These are phyloP conservation scores for Poicephalus gulielmi DNA, from an alignment of 2,113 vertebrate genomes.

Conservation along the genomic window DNA sequence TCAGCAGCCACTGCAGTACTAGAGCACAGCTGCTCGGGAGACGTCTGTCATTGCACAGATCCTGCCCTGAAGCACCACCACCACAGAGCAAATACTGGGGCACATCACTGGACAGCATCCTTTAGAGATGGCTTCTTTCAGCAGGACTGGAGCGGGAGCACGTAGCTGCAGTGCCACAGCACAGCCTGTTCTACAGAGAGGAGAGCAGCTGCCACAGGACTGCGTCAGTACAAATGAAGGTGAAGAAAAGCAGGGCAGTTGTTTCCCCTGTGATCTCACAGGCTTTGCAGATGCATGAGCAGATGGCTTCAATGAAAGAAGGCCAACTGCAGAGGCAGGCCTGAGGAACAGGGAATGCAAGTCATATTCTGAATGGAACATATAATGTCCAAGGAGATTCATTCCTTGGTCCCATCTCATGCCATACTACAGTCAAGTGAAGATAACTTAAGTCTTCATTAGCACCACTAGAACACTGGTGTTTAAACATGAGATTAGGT, in stretches of 20 bases:
- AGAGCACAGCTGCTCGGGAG: neutral
- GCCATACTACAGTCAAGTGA: neutral
- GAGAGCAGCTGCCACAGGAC: slow-evolving; percentile 44
- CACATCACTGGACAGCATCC: neutral
- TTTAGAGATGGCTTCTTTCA: neutral
- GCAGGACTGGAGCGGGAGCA: neutral
- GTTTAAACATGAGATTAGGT: neutral
- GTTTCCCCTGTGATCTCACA: slow-evolving; percentile 50
- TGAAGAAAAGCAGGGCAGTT: slow-evolving; percentile 60
- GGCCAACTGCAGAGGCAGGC: slow-evolving; percentile 42
- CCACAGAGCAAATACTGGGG: neutral
- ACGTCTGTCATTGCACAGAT: neutral
- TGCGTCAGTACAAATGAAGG: slow-evolving; percentile 43
- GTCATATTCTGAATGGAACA: neutral
- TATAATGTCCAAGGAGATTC: neutral
- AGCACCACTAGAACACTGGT: neutral
- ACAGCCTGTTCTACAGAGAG: neutral
- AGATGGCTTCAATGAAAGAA: slow-evolving; percentile 48
- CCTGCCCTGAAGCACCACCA: neutral
- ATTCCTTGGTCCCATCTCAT: neutral
- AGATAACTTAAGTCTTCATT: neutral
- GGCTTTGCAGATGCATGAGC: slow-evolving; percentile 38
- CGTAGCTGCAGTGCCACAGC: neutral
- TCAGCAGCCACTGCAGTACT: neutral
- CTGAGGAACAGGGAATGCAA: neutral